phyloP scores from a whole-genome alignment of 2,797 vertebrate genomes.

The Protonibea diacanthus region DNA sequence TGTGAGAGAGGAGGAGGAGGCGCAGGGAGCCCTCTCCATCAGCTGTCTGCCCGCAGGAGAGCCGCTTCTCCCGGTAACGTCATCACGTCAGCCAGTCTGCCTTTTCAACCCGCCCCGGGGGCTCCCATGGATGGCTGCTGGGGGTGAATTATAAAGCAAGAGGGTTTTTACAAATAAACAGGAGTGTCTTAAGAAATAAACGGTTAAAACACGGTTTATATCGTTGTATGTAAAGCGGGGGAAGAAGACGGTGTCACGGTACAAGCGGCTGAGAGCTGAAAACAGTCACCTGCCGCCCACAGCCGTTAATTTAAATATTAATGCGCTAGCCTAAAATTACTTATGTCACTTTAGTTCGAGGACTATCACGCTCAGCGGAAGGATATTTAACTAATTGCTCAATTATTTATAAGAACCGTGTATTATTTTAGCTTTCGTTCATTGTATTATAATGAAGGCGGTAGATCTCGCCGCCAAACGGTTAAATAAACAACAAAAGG shows the following conservation, averaged over 20 bases:
- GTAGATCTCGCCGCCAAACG: not conserved
- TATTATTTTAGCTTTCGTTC: slow-evolving; percentile 22
- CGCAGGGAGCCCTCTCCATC: slow-evolving; percentile 81
- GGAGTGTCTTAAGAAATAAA: not conserved
- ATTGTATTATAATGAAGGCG: slow-evolving; percentile 8
- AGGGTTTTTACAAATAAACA: not conserved
- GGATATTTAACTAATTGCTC: slow-evolving; percentile 59
- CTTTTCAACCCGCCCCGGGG: slow-evolving; percentile 70
- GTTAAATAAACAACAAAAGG: not conserved
- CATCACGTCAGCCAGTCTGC: slow-evolving; percentile 76
- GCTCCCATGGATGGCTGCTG: slow-evolving; percentile 79
- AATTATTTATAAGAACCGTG: slow-evolving; percentile 50
- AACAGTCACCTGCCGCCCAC: slow-evolving; percentile 45
- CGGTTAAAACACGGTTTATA: not conserved
- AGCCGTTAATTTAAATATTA: slow-evolving; percentile 64
- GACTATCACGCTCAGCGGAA: slow-evolving; percentile 56
- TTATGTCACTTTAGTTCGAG: slow-evolving; percentile 8
- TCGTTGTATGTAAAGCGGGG: not conserved
- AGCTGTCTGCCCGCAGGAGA: slow-evolving; percentile 78
- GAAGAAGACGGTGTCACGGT: not conserved
- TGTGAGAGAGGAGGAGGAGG: slow-evolving; percentile 65
- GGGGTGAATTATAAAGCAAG: not conserved
- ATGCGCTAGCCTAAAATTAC: slow-evolving; percentile 61
- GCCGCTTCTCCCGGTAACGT: slow-evolving; percentile 76
- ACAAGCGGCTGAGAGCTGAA: not conserved